Base-by-base conservation (phyloP, 2,888 invertebrate species). In the Chloromyia formosa region DNA sequence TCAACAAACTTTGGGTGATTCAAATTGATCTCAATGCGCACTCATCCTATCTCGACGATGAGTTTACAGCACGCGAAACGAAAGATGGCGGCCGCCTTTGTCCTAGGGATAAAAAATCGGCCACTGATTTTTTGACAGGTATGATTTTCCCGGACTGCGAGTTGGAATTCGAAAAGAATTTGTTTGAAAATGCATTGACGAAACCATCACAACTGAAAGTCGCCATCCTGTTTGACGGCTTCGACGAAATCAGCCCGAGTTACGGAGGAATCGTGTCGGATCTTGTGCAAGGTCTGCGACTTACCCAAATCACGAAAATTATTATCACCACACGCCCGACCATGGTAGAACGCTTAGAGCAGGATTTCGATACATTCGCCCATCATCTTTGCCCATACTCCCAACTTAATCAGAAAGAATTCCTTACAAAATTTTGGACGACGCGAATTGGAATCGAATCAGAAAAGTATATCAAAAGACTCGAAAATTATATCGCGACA, bases 21-120 rank as follows among this genome's bases (percentile, higher is more conserved):
- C 69, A 56, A 56, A 69, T 69, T 18, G 69, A 69, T 35, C 54
- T 69, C 12, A 69, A 56, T 16, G 69, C 54, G 10, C 35, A 69
- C 35, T 18, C 69, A n/a, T 12, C 27, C 1, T 69, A 35, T 35
- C 35, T 69, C 9, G 23, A 42, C 18, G 2, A 18, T 4, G 64
- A 64, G 42, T 20, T 64, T 4, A 1, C 10, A 4, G 12, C n/a
- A 9, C 35, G 64, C 7, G 45, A 18, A 10, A 20, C 16, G 7
- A 64, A 64, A 14, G 20, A 4, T 1, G 14, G 18, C 18, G 18
- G n/a, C n/a, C n/a, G 5, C 2, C 42, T 64, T 9, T 7, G 14
- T 12, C 2, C 3, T 10, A 64, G 45, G 10, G 64, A 64, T 40
- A 5, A 1, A 18, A 7, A 27, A 12, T 64, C 69, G 1, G 54